These are phyloP conservation scores for Drosophila neoperkinsi DNA, from an alignment of 2,888 invertebrate species.

Conservation along the genomic window DNA sequence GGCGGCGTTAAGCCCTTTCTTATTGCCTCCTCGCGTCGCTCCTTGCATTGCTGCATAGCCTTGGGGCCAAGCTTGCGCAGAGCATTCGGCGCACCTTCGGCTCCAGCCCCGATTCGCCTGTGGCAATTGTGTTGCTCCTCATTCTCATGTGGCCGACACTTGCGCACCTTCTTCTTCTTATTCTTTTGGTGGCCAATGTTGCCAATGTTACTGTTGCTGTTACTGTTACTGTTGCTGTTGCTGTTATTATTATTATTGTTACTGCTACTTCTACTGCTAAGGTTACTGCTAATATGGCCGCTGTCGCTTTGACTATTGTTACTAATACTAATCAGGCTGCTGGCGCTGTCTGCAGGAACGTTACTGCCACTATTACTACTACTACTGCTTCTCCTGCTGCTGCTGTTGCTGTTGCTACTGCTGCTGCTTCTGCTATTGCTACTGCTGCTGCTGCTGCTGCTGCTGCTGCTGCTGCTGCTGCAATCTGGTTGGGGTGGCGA, in stretches of 20 bases:
- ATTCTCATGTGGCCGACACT: constrained; percentile 81
- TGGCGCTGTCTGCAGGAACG: constrained; percentile 69
- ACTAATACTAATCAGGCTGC: constrained; percentile 77
- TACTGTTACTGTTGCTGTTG: constrained; percentile 49
- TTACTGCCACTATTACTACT: constrained; percentile 60
- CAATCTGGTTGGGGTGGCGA: constrained; percentile 85
- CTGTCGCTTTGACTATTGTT: constrained; percentile 76
- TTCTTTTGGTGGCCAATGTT: constrained; percentile 12
- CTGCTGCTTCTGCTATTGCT: constrained; percentile 58
- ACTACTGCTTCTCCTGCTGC: constrained; percentile 57
- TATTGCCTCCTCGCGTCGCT: constrained; percentile 44
- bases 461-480: constrained; percentile 61
- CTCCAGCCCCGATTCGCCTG: constrained; percentile 34
- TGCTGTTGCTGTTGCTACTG: constrained; percentile 59
- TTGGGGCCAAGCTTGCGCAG: constrained; percentile 69
- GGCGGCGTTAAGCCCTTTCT: constrained; percentile 49
- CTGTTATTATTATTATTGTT: constrained; percentile 49
- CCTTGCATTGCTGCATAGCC: constrained; percentile 45
- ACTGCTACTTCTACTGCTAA: constrained; percentile 66
- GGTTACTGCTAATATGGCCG: constrained; percentile 76
- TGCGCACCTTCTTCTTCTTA: constrained; percentile 71
- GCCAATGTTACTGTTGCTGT: constrained; percentile 3
- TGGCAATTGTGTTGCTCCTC: constrained; percentile 83
- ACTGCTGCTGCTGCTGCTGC: constrained; percentile 56
- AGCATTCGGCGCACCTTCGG: constrained; percentile 37